A percentile compares a stretch with the other conserved stretches of the same genome.
Evolutionary conservation across 1,140 invertebrate genomes (phyloP).

Genomic region (Elysia chlorotica): DNA sequence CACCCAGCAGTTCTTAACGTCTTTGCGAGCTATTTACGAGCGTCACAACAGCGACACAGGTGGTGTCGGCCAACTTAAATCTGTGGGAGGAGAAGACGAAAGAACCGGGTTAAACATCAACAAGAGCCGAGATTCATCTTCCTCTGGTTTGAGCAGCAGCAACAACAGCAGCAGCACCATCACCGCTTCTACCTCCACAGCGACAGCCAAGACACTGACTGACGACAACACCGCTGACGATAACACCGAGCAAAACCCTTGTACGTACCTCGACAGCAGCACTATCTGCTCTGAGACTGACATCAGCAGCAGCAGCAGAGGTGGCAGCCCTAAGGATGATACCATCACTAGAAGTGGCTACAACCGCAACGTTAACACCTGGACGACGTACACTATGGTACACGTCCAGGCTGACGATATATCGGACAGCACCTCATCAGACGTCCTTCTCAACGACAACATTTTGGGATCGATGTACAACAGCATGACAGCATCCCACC

Average conservation of each 20-base stretch:
- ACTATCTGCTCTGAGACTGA: too few relatives aligned
- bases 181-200: too few relatives aligned
- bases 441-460: conserved; percentile 23
- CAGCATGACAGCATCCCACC: conserved; percentile 13
- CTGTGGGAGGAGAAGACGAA: too few relatives aligned
- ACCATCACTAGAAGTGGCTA: conserved; percentile 5
- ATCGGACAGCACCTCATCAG: conserved; percentile 7
- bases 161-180: too few relatives aligned
- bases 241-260: too few relatives aligned
- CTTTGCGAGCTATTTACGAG: not conserved
- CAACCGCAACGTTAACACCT: conserved; percentile 20
- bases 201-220: not conserved
- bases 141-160: too few relatives aligned
- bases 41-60: too few relatives aligned
- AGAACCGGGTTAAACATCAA: not conserved
- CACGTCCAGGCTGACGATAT: conserved; percentile 18
- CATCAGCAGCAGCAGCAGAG: conserved; percentile 3
- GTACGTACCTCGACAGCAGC: too few relatives aligned
- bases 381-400: conserved; percentile 22
- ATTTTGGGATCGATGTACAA: not conserved
- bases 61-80: too few relatives aligned
- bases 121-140: too few relatives aligned
- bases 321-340: too few relatives aligned
- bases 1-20: conserved; percentile 6
- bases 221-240: not conserved